Base-by-base conservation (phyloP, 2,888 invertebrate species). In the Epinotia ramella region DNA sequence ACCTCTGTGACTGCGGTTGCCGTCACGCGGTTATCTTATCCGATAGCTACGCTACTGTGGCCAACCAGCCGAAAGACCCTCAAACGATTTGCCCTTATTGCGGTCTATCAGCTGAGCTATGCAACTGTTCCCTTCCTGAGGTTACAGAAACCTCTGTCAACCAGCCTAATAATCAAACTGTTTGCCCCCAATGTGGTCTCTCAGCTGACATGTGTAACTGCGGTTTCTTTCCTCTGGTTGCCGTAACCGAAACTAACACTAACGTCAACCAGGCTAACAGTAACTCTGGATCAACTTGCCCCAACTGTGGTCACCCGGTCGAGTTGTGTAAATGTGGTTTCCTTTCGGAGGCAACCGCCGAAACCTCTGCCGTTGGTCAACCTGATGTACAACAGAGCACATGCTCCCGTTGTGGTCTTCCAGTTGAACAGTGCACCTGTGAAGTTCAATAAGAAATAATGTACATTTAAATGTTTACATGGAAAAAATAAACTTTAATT, bases 1-100 rank as follows among this genome's bases (percentile, higher is more conserved):
- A 66, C 24, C 66, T 66, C n/a, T 66, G 66, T 33, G 12, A 53
- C 7, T 66, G 66, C 33, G 28, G 20, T n/a, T 28, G 11, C 28
- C 12, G 9, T 11, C n/a, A 12, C 0, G 33, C 16, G 2, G 28
- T 24, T 16, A n/a, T 46, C 9, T 7, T 53, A 5, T n/a, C 49
- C n/a, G 28, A 66, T n/a, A 28, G 65, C 20, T 64, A 64, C 24
- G 16, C 66, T 18, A n/a, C 11, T 28, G 66, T 62, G 28, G 9
- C 16, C 33, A 33, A 62, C 4, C 63, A 40, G 44, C 11, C 20
- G 4, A 40, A 63, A 9, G 63, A n/a, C 1, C 33, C 63, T 63
- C 49, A 49, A 49, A 5, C 53, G 11, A 1, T 66, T n/a, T 66
- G 66, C 18, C 66, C 66, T 53, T 18, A 53, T 12, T 66, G 66